Base-by-base conservation (phyloP, 1,140 invertebrate species). In the Hycleus cichorii region DNA sequence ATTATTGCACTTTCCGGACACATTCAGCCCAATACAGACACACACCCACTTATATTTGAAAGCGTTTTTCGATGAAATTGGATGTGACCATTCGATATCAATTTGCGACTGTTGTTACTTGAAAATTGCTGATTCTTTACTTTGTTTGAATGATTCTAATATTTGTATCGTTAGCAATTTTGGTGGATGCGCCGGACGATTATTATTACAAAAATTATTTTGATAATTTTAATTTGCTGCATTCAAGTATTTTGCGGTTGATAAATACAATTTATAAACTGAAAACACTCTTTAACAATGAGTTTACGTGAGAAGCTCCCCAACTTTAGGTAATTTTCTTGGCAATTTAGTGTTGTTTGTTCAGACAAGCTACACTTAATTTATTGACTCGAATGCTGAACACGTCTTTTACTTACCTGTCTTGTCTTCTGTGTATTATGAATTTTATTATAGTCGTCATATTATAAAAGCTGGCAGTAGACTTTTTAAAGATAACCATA, bases 301-400 rank as follows among this genome's bases (percentile, higher is more conserved):
- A 62, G 59, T 67, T 65, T 64, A 65, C 56, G 52, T 45, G 52
- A 42, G 51, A 38, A 39, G 46, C 58, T 55, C 57, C 47, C 66
- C 32, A 32, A 32, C 32, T 32, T 32, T 7, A 67, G 66, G 66
- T 67, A 67, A 67, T 67, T 67, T 67, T 65, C 66, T 64, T 64
- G 66, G 66, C 66, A 67, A 67, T 67, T 67, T 65, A 57, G 59
- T 64, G 64, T 61, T 67, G 66, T 67, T 65, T 67, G 62, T 64
- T 65, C 59, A 60, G 57, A 32, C 32, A 32, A 32, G 32, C 32
- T 57, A 47, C 58, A 49, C 26, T 49, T 63, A 65, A 67, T 67
- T 67, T 67, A 60, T 62, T 64, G 60, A 60, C 60, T 49, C 24
- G 49, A 24, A 49, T 47, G 6, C 47, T 39, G 57, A 49, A 60